Evolutionary conservation across 2,797 vertebrate genomes (phyloP), one percentile per base, ranked within the genome.

Genomic region (Eospalax fontanierii): DNA sequence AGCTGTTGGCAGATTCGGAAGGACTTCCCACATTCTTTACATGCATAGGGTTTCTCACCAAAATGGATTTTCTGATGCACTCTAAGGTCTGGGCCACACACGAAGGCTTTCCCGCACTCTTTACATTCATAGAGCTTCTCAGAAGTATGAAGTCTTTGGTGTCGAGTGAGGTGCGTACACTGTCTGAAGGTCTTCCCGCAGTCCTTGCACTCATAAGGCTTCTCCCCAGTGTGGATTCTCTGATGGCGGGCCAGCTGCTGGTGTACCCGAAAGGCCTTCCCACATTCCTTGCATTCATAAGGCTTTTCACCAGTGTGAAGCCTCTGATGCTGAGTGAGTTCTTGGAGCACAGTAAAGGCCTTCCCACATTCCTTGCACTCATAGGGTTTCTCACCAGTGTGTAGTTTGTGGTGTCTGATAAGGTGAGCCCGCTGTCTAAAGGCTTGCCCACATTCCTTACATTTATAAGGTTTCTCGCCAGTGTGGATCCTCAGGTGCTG

Each of bases 1-100:
- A 98, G 96, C 57, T 98, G 97, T 38, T 98, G 97, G 66, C 95
- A 97, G 89, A 98, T 97, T 54, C 97, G 96, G 96, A 98, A 98
- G 91, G 97, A 82, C 92, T 98, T 98, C n/a, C 98, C 98, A 78
- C 98, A 98, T 35, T 97, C 97, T 26, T 94, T 97, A 94, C 97
- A 98, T 66, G 90, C 92, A 83, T 97, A 97, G 4, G 97, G 97
- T 73, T 97, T 97, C 90, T 97, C 97, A 22, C 97, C 97, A 50
- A 97, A 97, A 93, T 98, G 97, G 94, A 96, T 97, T 76, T 97
- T 97, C 90, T 97, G 97, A 71, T 97, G 97, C 6, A 97, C 95
- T 94, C 96, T 95, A 59, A 98, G 96, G 59, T 98, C 97, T 65
- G 97, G 97, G 46, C 97, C 96, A 65, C 97, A 98, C n/a, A 97